These are phyloP conservation scores for Solea solea DNA, from an alignment of 2,113 vertebrate genomes.

Conservation along the genomic window DNA sequence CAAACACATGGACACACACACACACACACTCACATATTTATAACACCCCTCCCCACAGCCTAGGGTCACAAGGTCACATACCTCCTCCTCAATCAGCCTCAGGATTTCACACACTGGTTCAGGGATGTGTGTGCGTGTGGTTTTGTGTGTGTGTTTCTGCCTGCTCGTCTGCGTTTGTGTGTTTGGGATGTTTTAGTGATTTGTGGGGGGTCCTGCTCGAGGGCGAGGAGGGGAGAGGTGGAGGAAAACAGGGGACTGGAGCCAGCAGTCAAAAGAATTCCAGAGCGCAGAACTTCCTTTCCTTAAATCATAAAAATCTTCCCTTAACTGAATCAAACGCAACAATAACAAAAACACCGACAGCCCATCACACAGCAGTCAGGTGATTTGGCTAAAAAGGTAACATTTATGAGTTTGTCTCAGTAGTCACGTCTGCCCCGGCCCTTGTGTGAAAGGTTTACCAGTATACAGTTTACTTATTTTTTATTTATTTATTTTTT, in stretches of 20 bases:
- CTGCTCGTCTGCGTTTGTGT: slow-evolving; percentile 13
- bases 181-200: slow-evolving; percentile 64
- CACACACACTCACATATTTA: slow-evolving; percentile 46
- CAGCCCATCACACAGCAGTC: too few species aligned
- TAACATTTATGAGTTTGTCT: too few species aligned
- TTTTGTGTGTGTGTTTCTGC: slow-evolving; percentile 23
- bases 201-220: slow-evolving; percentile 62
- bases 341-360: too few species aligned
- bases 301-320: too few species aligned
- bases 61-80: slow-evolving; percentile 75
- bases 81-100: slow-evolving; percentile 77
- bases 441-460: too few species aligned
- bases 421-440: too few species aligned
- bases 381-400: too few species aligned
- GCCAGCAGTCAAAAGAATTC: too few species aligned
- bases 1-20: slow-evolving; percentile 37
- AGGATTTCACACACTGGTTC: slow-evolving; percentile 77
- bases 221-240: slow-evolving; percentile 38
- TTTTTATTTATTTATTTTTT: too few species aligned
- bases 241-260: slow-evolving; percentile 16
- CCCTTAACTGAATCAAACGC: too few species aligned
- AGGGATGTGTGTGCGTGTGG: slow-evolving; percentile 46
- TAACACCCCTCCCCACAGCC: slow-evolving; percentile 67
- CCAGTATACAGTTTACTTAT: too few species aligned
- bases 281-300: too few species aligned